A percentile compares a stretch with the other conserved stretches of the same genome.
phyloP scores from a whole-genome alignment of 1,140 invertebrate genomes.

The Pinna nobilis region DNA sequence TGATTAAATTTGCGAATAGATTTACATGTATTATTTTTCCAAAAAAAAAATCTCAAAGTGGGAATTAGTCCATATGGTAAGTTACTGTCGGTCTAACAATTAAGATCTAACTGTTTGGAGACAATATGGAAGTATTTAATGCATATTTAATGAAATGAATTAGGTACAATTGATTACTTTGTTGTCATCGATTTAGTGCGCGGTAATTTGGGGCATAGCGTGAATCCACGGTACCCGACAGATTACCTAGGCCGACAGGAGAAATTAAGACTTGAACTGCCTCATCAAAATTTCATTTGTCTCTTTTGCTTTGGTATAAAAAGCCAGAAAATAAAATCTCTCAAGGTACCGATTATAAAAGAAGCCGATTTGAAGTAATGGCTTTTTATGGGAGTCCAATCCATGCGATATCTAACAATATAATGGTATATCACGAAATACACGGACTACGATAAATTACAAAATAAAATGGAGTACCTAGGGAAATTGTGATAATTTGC shows the following conservation, averaged over 20 bases:
- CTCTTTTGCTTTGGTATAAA: constrained; percentile 3
- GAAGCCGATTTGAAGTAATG: constrained; percentile 17
- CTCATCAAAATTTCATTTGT: constrained; percentile 26
- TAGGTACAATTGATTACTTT: constrained; percentile 31
- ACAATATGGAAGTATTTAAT: constrained; percentile 28
- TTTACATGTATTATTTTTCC: too few species aligned
- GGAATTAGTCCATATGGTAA: constrained; percentile 37
- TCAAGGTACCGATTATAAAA: not conserved
- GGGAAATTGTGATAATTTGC: constrained; percentile 23
- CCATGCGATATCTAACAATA: constrained; percentile 7
- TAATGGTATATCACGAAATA: constrained; percentile 21
- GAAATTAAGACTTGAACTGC: not conserved
- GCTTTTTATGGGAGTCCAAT: constrained; percentile 12
- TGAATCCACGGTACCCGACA: not conserved
- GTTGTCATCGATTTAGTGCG: constrained; percentile 17
- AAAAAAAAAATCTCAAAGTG: constrained; percentile 35
- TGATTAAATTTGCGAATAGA: constrained; percentile 5
- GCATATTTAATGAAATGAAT: constrained; percentile 47
- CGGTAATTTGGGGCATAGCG: not conserved
- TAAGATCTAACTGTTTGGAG: not conserved
- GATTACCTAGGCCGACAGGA: too few species aligned
- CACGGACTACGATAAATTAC: constrained; percentile 7
- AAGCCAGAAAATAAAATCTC: constrained; percentile 3
- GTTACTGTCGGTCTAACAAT: constrained; percentile 18
- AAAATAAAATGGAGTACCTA: constrained; percentile 8